phyloP scores from a whole-genome alignment of 2,888 invertebrate species.

The Amiota communis region DNA sequence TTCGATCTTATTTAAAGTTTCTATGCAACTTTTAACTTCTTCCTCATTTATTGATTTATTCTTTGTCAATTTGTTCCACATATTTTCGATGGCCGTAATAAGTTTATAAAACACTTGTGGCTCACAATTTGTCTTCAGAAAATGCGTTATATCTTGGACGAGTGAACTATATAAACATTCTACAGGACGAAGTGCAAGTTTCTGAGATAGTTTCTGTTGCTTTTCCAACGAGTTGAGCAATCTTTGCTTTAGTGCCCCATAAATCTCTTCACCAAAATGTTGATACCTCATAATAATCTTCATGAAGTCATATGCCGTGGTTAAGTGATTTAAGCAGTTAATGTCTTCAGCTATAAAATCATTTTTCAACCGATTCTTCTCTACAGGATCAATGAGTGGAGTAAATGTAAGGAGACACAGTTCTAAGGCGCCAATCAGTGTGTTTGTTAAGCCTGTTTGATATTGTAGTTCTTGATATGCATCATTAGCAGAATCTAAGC shows the following conservation, averaged over 20 bases:
- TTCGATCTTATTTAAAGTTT: slow-evolving; percentile 64
- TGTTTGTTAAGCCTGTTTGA: slow-evolving; percentile 55
- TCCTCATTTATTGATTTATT: slow-evolving; percentile 35
- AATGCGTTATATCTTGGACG: slow-evolving; percentile 69
- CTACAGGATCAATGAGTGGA: slow-evolving; percentile 87
- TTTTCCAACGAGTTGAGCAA: slow-evolving; percentile 49
- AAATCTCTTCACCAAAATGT: slow-evolving; percentile 67
- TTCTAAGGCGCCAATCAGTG: slow-evolving; percentile 75
- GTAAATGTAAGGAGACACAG: slow-evolving; percentile 77
- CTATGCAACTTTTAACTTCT: slow-evolving; percentile 51
- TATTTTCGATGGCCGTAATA: slow-evolving; percentile 48
- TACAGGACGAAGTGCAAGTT: slow-evolving; percentile 68
- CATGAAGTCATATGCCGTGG: slow-evolving; percentile 76
- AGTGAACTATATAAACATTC: slow-evolving; percentile 66
- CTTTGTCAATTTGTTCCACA: slow-evolving; percentile 49
- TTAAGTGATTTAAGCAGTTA: slow-evolving; percentile 75
- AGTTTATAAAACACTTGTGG: slow-evolving; percentile 59
- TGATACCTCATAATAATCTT: slow-evolving; percentile 69
- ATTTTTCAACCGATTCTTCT: slow-evolving; percentile 83
- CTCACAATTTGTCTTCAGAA: slow-evolving; percentile 68
- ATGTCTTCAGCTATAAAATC: slow-evolving; percentile 82
- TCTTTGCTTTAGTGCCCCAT: slow-evolving; percentile 50
- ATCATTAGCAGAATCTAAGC: neutral
- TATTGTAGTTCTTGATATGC: slow-evolving; percentile 43
- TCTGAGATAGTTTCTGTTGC: slow-evolving; percentile 64